Evolutionary conservation across 2,888 invertebrate species (phyloP).

Genomic region (Urechis unicinctus): DNA sequence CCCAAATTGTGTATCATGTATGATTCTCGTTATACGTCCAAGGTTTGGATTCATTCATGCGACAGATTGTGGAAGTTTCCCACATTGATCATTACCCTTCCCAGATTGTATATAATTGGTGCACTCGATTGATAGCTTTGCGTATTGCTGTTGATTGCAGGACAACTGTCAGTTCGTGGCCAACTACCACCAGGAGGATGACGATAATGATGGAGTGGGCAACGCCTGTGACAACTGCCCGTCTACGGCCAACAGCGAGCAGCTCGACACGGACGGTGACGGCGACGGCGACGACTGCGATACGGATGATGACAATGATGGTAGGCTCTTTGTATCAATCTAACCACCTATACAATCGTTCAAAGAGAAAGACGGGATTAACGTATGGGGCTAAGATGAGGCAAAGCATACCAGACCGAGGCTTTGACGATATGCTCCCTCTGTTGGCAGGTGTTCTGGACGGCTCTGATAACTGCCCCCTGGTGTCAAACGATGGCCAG

Average conservation of each 20-base stretch:
- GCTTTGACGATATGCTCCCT: background rate
- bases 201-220: slow-evolving; percentile 74
- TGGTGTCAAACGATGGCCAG: slow-evolving; percentile 24
- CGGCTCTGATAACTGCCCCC: slow-evolving; percentile 76
- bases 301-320: slow-evolving; percentile 47
- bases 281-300: slow-evolving; percentile 68
- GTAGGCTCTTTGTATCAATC: slow-evolving; percentile 53
- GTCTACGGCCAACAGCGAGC: slow-evolving; percentile 58
- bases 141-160: too few species aligned
- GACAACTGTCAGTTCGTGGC: slow-evolving; percentile 82
- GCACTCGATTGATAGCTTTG: too few species aligned
- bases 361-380: slow-evolving; percentile 83
- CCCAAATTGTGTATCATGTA: too few species aligned
- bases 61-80: too few species aligned
- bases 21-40: too few species aligned
- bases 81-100: too few species aligned
- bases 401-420: too few species aligned
- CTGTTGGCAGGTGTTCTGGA: background rate
- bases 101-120: too few species aligned
- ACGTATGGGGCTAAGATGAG: slow-evolving; percentile 13
- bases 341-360: slow-evolving; percentile 60
- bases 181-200: slow-evolving; percentile 82
- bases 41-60: too few species aligned
- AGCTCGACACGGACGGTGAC: slow-evolving; percentile 72
- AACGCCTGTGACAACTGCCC: slow-evolving; percentile 81